Evolutionary conservation across 2,888 invertebrate species (phyloP).

Genomic region (Anaspis maculata): DNA sequence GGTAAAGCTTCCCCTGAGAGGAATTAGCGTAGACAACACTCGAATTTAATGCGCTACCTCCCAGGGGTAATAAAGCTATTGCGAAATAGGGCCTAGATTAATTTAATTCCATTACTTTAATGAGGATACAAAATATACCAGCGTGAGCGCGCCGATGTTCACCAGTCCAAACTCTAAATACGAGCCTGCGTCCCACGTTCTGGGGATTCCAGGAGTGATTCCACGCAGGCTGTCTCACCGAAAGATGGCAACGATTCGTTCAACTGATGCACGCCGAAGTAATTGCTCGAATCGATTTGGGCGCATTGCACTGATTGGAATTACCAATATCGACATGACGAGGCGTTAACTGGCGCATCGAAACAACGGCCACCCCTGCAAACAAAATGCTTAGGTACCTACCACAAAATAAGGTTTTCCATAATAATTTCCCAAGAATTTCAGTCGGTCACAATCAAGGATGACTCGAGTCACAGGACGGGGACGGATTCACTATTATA

Average conservation of each 20-base stretch:
- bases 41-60: conserved; percentile 37
- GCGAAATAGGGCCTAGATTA: conserved; percentile 42
- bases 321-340: conserved; percentile 21
- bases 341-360: conserved; percentile 16
- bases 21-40: conserved; percentile 39
- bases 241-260: conserved; percentile 18
- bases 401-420: no score
- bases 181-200: conserved; percentile 8
- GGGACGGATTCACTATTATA: no score
- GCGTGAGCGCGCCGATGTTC: conserved; percentile 3
- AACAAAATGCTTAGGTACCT: no score
- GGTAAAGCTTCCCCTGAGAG: conserved; percentile 38
- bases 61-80: conserved; percentile 36
- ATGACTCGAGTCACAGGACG: no score
- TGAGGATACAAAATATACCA: conserved; percentile 46
- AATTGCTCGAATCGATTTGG: conserved; percentile 30
- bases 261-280: conserved; percentile 24
- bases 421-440: no score
- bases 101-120: conserved; percentile 51
- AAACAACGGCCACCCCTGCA: not conserved
- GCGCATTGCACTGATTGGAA: conserved; percentile 30
- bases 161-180: conserved; percentile 20
- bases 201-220: conserved; percentile 3
- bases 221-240: not conserved
- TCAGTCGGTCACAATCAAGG: no score